Base-by-base conservation (phyloP, 2,113 vertebrate species). In the Bucco capensis region DNA sequence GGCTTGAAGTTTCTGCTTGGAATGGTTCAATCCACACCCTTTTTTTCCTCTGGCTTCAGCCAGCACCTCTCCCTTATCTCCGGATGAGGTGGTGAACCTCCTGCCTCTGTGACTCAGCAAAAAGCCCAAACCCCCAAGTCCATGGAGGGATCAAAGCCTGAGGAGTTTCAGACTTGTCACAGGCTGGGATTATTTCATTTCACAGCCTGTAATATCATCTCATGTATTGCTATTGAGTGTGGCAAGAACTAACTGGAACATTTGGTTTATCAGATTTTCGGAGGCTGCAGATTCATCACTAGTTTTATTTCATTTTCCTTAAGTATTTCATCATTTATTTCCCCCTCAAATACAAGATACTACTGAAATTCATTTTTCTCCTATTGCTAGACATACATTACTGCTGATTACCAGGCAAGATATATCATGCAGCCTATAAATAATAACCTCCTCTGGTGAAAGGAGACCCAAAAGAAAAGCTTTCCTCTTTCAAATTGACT, bases 181-280 rank as follows among this genome's bases (percentile, higher is more conserved):
- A 93, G 94, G 46, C 65, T 57, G 31, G 92, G 88, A 96, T 97
- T 95, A 97, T 97, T 96, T 97, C 95, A 96, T 96, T 96, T 97
- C 96, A 96, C 95, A 96, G 95, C 93, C 88, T 96, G 96, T 94
- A 96, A 96, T 97, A 91, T 94, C 95, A 94, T 97, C 97, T 97
- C 92, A 94, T 94, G 91, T 93, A 85, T 89, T 91, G 92, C 86
- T 72, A 81, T 88, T 77, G 89, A 86, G 61, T 94, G 96, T 82
- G 77, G 93, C 90, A 95, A 92, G 93, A 92, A 94, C 66, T 94
- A 96, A 88, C 89, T 92, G 89, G 88, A 95, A 95, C 95, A 89
- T 88, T 92, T 80, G 97, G 92, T 97, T 96, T 96, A 93, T 90
- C 75, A 91, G 90, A 94, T 97, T 93, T 81, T 97, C 92, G 92